Evolutionary conservation across 2,797 vertebrate genomes (phyloP).

Genomic region (Peromyscus nudipes): DNA sequence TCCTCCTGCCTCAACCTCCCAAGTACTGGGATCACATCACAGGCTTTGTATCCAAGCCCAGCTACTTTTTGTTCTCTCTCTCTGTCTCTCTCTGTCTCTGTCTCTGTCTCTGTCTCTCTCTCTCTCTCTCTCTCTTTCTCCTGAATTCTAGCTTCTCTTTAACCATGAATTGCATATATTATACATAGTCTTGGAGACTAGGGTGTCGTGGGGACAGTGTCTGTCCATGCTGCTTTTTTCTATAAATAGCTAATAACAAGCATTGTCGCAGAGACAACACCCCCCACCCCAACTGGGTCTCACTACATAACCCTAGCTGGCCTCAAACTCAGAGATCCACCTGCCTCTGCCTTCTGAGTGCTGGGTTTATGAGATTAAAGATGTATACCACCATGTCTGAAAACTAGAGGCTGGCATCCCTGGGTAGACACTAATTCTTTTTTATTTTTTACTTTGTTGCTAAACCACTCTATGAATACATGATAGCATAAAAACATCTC

Average conservation of each 20-base stretch:
- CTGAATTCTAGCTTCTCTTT: background rate
- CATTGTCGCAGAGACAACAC: background rate
- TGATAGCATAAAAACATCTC: background rate
- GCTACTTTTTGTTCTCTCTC: background rate
- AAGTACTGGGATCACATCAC: background rate
- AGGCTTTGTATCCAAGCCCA: background rate
- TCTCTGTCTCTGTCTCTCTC: background rate
- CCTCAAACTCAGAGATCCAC: background rate
- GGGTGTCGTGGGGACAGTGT: background rate
- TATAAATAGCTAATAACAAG: background rate
- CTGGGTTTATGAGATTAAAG: background rate
- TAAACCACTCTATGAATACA: background rate
- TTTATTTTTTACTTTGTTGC: constrained; percentile 7
- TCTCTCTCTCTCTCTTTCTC: too few species aligned
- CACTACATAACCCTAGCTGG: background rate
- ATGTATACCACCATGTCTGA: background rate
- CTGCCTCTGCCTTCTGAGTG: background rate
- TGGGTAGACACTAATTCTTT: background rate
- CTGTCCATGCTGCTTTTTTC: background rate
- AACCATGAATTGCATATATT: background rate
- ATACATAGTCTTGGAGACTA: too few species aligned
- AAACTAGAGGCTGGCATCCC: background rate
- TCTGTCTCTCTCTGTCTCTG: background rate
- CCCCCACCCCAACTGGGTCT: too few species aligned
- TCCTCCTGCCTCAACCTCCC: background rate